These are phyloP conservation scores for Montipora sp. DNA, from an alignment of 64 coral and sea anemone genomes.

Conservation along the genomic window DNA sequence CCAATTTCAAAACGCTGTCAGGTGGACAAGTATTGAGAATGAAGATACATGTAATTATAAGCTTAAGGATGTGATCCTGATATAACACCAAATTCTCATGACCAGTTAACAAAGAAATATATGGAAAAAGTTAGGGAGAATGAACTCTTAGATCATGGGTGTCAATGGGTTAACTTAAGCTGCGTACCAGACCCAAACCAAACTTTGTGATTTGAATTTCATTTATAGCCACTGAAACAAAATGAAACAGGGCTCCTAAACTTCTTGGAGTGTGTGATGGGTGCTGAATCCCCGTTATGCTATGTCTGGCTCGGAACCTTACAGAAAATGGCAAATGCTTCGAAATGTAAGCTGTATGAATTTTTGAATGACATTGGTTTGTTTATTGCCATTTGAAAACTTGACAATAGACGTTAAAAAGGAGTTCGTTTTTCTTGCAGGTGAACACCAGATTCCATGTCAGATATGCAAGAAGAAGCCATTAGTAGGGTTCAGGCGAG, in stretches of 20 bases:
- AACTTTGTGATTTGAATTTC: neutral
- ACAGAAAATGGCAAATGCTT: slow-evolving; percentile 90
- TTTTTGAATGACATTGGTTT: neutral
- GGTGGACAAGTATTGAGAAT: too few relatives aligned
- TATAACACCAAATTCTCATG: too few relatives aligned
- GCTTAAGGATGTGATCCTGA: too few relatives aligned
- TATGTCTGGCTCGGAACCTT: slow-evolving; percentile 91
- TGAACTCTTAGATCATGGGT: too few relatives aligned
- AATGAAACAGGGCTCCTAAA: slow-evolving; percentile 83
- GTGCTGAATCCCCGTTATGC: slow-evolving; percentile 73
- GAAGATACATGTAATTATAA: too few relatives aligned
- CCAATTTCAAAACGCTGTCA: too few relatives aligned
- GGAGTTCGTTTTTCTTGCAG: slow-evolving; percentile 13
- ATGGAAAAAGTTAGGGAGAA: too few relatives aligned
- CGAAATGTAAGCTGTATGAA: slow-evolving; percentile 69
- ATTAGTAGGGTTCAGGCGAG: slow-evolving; percentile 75
- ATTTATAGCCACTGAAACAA: slow-evolving; percentile 75
- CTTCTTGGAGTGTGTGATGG: slow-evolving; percentile 85
- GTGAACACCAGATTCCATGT: slow-evolving; percentile 89
- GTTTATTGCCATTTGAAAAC: slow-evolving; percentile 8
- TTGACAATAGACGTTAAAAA: too few relatives aligned
- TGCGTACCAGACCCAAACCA: neutral
- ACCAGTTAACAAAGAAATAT: too few relatives aligned
- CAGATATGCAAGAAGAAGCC: slow-evolving; percentile 85
- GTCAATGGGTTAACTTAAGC: too few relatives aligned